Evolutionary conservation across 2,888 invertebrate species (phyloP).

Genomic region (Meghimatium bilineatum): DNA sequence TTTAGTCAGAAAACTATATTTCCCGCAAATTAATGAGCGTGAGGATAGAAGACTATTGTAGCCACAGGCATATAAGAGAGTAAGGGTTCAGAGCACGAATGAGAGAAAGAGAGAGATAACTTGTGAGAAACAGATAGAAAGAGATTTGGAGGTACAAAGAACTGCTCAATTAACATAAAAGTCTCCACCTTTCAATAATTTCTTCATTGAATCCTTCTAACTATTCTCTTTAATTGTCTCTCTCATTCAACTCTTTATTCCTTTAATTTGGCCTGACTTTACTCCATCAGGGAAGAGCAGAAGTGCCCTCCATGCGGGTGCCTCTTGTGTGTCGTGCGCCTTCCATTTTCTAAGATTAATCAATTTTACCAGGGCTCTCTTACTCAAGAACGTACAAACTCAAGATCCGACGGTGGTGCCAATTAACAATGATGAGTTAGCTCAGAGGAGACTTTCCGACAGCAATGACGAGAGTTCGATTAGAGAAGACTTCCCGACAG

Average conservation of each 20-base stretch:
- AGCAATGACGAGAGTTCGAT: slow-evolving; percentile 10
- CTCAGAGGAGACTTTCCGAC: background rate
- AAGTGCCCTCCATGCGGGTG: slow-evolving; percentile 13
- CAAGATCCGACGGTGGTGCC: background rate
- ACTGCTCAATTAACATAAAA: background rate
- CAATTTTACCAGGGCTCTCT: slow-evolving; percentile 12
- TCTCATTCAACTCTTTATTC: background rate
- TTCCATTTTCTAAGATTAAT: slow-evolving; percentile 19
- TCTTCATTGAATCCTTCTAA: background rate
- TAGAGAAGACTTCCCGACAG: background rate
- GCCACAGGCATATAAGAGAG: background rate
- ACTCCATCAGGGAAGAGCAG: slow-evolving; percentile 12
- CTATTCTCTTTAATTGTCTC: background rate
- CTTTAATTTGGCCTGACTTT: slow-evolving; percentile 30
- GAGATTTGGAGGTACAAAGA: background rate
- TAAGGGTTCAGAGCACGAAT: background rate
- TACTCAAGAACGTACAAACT: background rate
- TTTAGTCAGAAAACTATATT: background rate
- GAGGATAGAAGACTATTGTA: background rate
- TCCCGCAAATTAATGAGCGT: background rate
- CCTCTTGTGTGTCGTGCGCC: slow-evolving; percentile 5
- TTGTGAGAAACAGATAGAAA: background rate
- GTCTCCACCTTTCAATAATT: background rate
- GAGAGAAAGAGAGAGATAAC: background rate
- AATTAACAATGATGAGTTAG: slow-evolving; percentile 31